These are phyloP conservation scores for Garra rufa DNA, from an alignment of 2,113 vertebrate genomes.

Conservation along the genomic window DNA sequence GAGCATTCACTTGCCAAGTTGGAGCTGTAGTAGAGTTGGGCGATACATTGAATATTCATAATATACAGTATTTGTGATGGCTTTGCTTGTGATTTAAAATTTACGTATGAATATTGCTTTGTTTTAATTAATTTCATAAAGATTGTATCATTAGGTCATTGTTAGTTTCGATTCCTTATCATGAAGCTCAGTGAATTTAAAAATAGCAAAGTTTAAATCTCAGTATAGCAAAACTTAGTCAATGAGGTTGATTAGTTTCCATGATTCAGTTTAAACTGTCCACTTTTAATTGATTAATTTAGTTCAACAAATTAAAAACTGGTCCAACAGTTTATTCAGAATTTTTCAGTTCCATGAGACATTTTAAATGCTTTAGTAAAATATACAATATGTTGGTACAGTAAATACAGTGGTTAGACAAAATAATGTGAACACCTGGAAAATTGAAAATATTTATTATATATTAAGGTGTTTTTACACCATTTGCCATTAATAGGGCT, in stretches of 20 bases:
- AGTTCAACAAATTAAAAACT: not conserved
- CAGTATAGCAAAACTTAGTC: not conserved
- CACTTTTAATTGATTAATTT: not conserved
- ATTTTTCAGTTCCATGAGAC: not conserved
- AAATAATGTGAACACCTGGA: too few relatives aligned
- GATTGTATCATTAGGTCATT: not conserved
- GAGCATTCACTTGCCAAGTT: not conserved
- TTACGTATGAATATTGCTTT: not conserved
- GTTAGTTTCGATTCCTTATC: not conserved
- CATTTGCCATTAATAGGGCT: too few relatives aligned
- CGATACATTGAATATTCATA: not conserved
- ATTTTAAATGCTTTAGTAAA: not conserved
- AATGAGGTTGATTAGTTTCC: not conserved
- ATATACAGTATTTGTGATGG: not conserved
- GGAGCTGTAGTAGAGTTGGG: not conserved
- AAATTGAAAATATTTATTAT: too few relatives aligned
- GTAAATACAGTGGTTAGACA: not conserved
- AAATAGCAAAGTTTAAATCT: not conserved
- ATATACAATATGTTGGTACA: not conserved
- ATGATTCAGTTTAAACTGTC: not conserved
- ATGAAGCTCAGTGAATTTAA: not conserved
- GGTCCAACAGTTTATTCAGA: not conserved
- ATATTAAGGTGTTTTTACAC: too few relatives aligned
- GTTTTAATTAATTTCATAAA: not conserved
- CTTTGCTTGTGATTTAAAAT: not conserved